These are phyloP conservation scores for Alethe diademata DNA, from an alignment of 2,113 vertebrate genomes.

Conservation along the genomic window DNA sequence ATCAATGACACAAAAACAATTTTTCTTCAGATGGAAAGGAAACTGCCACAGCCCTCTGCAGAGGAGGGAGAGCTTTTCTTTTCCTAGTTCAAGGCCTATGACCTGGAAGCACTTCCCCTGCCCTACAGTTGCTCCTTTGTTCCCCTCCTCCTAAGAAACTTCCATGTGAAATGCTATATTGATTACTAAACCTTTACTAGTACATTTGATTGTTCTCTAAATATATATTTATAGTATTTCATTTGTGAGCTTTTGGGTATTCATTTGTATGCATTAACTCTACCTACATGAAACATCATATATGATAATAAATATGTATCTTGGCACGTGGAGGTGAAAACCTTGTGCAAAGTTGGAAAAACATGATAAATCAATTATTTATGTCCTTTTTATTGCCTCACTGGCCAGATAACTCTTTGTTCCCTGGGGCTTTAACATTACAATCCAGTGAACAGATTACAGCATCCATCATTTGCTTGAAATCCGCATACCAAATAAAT, in stretches of 20 bases:
- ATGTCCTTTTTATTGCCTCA: conserved; percentile 2
- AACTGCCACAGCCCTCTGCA: neutral
- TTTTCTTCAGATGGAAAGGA: neutral
- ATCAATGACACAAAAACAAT: neutral
- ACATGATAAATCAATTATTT: conserved; percentile 22
- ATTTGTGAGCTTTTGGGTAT: neutral
- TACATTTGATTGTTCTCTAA: neutral
- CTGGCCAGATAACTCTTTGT: neutral
- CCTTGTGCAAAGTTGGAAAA: neutral
- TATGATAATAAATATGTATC: neutral
- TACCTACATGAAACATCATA: neutral
- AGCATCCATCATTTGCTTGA: conserved; percentile 26
- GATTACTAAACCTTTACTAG: neutral
- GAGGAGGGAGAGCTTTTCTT: neutral
- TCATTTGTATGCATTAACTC: neutral
- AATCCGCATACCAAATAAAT: conserved; percentile 14
- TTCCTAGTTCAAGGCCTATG: neutral
- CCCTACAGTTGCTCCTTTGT: neutral
- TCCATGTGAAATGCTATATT: neutral
- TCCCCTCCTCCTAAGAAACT: neutral
- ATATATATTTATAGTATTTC: neutral
- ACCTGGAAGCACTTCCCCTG: neutral
- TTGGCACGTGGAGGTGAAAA: neutral
- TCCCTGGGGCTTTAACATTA: neutral
- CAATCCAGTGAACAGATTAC: conserved; percentile 15